A percentile compares a stretch with the other conserved stretches of the same genome.
Evolutionary conservation across 2,888 invertebrate species (phyloP).

Genomic region (Myopa testacea): DNA sequence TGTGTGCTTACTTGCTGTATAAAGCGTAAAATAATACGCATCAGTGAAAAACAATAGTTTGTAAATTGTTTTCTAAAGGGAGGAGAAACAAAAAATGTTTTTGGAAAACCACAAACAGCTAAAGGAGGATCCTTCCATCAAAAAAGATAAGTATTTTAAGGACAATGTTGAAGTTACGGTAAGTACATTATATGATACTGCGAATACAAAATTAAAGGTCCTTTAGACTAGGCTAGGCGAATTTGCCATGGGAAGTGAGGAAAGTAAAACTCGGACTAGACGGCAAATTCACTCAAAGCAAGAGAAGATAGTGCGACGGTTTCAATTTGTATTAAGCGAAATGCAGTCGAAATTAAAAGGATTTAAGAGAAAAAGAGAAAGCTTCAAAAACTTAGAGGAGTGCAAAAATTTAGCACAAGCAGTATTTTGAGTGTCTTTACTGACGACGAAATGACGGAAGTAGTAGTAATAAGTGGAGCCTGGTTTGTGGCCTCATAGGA

Average conservation of each 20-base stretch:
- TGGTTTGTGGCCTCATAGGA: too few species aligned
- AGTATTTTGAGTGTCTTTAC: neutral
- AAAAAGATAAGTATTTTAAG: constrained; percentile 1
- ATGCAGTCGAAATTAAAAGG: neutral
- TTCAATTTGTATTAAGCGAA: neutral
- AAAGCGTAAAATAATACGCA: too few species aligned
- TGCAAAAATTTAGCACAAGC: neutral
- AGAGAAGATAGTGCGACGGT: neutral
- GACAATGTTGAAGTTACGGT: neutral
- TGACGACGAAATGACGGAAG: neutral
- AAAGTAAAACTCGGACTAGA: neutral
- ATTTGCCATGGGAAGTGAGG: neutral
- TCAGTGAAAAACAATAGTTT: too few species aligned
- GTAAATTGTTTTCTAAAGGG: too few species aligned
- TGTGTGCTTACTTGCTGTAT: too few species aligned
- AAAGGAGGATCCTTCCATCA: neutral
- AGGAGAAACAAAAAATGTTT: neutral
- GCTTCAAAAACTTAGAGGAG: neutral
- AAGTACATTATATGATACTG: constrained; percentile 1
- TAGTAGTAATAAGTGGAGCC: too few species aligned
- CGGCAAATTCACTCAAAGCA: neutral
- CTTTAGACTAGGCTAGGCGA: neutral
- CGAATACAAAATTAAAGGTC: neutral
- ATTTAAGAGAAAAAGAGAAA: neutral
- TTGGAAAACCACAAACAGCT: neutral